Conservation (phyloP, 2,888 invertebrate genomes). For the Harpalus rubripes region DNA sequence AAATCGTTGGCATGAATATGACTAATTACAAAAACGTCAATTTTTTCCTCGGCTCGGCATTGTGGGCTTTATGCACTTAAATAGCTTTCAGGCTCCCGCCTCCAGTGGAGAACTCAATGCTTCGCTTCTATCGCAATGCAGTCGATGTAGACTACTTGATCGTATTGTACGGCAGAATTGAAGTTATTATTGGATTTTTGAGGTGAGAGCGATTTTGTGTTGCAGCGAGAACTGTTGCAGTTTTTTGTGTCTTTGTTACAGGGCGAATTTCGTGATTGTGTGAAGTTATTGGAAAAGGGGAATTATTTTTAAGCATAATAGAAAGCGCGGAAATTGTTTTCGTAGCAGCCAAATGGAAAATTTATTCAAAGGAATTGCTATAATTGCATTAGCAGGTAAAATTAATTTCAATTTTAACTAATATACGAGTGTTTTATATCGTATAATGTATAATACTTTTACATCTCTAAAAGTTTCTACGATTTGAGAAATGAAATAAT, state of each 20-base stretch:
- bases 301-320: neutral
- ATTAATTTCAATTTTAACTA: neutral
- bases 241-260: slow-evolving; percentile 20
- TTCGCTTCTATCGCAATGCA: slow-evolving; percentile 35
- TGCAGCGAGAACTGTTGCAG: slow-evolving; percentile 25
- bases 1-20: slow-evolving; percentile 42
- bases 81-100: slow-evolving; percentile 35
- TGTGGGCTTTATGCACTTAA: slow-evolving; percentile 53
- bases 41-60: slow-evolving; percentile 29
- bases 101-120: slow-evolving; percentile 6
- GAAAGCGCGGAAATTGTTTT: neutral
- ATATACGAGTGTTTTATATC: neutral
- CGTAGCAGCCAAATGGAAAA: neutral
- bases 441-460: too few species aligned
- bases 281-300: slow-evolving; percentile 9
- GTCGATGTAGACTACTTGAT: slow-evolving; percentile 43
- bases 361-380: neutral
- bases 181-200: slow-evolving; percentile 48
- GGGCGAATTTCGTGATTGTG: slow-evolving; percentile 21
- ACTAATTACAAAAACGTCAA: slow-evolving; percentile 48
- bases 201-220: slow-evolving; percentile 29
- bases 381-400: neutral
- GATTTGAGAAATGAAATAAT: too few species aligned
- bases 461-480: too few species aligned
- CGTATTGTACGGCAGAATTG: slow-evolving; percentile 38